These are phyloP conservation scores for Gymnocypris eckloni DNA, from an alignment of 2,797 vertebrate species.

Conservation along the genomic window DNA sequence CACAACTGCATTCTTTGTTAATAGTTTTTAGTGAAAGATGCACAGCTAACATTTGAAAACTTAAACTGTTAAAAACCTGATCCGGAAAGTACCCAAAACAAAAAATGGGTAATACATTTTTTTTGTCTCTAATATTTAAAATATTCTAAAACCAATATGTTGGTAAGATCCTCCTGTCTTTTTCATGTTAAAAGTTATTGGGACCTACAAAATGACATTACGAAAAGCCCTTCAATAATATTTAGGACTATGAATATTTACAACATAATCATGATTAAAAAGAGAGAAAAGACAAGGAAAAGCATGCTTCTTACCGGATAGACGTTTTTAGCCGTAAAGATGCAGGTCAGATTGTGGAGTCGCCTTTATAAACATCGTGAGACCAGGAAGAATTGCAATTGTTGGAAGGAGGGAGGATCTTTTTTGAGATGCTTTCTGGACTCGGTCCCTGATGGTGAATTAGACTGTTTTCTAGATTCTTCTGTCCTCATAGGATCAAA, in stretches of 20 bases:
- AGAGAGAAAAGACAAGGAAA: not conserved
- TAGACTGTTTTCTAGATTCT: slow-evolving; percentile 34
- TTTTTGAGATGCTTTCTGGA: slow-evolving; percentile 15
- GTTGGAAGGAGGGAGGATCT: slow-evolving; percentile 66
- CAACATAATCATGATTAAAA: not conserved
- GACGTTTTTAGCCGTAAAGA: not conserved
- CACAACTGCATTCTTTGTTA: not conserved
- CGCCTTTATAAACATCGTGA: slow-evolving; percentile 68
- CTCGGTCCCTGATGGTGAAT: slow-evolving; percentile 41
- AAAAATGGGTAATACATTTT: not conserved
- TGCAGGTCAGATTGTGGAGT: not conserved
- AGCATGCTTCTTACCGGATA: slow-evolving; percentile 11
- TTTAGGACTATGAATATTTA: not conserved
- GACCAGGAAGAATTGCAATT: slow-evolving; percentile 58
- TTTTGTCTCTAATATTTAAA: not conserved
- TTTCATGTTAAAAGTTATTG: not conserved
- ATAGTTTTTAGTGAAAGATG: not conserved
- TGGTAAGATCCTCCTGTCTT: not conserved
- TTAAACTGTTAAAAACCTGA: not conserved
- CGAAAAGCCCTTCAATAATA: not conserved
- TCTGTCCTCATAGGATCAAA: slow-evolving; percentile 32
- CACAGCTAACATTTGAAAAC: not conserved
- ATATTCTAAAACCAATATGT: not conserved
- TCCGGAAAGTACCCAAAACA: not conserved
- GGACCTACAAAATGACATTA: not conserved